A percentile compares a stretch with the other conserved stretches of the same genome.
phyloP scores from a whole-genome alignment of 2,113 vertebrate genomes.

The Pelecanus crispus region DNA sequence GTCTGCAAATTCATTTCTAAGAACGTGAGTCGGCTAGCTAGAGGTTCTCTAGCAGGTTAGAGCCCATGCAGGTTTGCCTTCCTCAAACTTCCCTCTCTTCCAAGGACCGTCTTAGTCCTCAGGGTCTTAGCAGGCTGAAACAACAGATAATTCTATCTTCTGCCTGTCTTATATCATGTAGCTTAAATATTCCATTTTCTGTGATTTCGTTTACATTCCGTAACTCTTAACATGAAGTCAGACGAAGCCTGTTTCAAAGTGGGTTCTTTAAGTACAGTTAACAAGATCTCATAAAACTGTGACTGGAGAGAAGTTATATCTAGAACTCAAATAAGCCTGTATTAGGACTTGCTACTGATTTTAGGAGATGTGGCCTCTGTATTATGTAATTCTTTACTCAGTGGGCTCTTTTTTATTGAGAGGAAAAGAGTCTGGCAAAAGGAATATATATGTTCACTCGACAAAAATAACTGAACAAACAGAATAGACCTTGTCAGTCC shows the following conservation, averaged over 20 bases:
- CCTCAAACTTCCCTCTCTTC: background rate
- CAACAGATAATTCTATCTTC: background rate
- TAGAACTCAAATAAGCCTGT: background rate
- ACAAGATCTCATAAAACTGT: background rate
- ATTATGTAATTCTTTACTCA: background rate
- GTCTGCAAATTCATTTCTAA: background rate
- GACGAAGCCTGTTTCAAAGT: background rate
- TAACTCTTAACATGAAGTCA: background rate
- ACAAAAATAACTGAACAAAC: slow-evolving; percentile 1
- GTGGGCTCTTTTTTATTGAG: background rate
- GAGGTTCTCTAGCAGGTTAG: background rate
- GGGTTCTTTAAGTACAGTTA: background rate
- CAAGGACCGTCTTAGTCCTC: background rate
- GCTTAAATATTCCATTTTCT: background rate
- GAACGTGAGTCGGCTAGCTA: background rate
- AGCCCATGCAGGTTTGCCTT: background rate
- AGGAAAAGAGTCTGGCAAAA: background rate
- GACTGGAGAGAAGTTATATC: background rate
- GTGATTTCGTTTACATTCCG: background rate
- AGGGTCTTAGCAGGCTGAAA: background rate
- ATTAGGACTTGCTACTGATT: background rate
- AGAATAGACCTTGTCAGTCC: background rate
- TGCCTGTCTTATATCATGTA: background rate
- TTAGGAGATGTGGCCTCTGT: background rate
- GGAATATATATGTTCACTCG: too few species aligned